phyloP scores from a whole-genome alignment of 2,113 vertebrate genomes.

The Percina caprodes region DNA sequence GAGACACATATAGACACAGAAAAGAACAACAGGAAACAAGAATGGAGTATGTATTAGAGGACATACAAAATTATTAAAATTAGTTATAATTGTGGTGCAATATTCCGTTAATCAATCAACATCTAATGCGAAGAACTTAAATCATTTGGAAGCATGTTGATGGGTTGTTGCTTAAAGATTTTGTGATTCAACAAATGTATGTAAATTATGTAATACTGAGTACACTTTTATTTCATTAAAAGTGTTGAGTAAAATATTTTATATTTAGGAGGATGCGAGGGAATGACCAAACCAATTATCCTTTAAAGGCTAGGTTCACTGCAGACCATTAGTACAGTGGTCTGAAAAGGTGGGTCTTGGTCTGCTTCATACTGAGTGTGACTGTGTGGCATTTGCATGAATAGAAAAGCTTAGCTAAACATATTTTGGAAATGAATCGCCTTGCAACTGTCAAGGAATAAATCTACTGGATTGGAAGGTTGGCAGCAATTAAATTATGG shows the following conservation, averaged over 20 bases:
- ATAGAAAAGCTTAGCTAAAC: neutral
- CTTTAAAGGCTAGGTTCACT: neutral
- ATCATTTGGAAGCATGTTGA: neutral
- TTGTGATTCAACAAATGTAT: neutral
- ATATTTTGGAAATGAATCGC: neutral
- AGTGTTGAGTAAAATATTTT: neutral
- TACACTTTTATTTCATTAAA: neutral
- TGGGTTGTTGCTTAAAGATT: constrained; percentile 4
- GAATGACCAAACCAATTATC: neutral
- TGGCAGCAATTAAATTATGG: neutral
- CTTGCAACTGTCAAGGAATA: neutral
- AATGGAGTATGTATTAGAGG: constrained; percentile 75
- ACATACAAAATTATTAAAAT: constrained; percentile 52
- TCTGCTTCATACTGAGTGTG: neutral
- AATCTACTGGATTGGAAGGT: neutral
- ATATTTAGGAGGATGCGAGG: neutral
- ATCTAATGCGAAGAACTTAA: neutral
- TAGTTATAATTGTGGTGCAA: constrained; percentile 16
- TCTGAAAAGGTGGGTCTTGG: neutral
- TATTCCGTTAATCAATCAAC: neutral
- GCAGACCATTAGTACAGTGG: neutral
- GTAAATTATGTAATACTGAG: neutral
- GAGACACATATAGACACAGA: constrained; percentile 67
- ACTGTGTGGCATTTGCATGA: neutral
- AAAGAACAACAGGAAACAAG: constrained; percentile 75